A percentile compares a stretch with the other conserved stretches of the same genome.
Conservation (phyloP, 2,797 vertebrate species). For the Mormyrops boulengeri region DNA sequence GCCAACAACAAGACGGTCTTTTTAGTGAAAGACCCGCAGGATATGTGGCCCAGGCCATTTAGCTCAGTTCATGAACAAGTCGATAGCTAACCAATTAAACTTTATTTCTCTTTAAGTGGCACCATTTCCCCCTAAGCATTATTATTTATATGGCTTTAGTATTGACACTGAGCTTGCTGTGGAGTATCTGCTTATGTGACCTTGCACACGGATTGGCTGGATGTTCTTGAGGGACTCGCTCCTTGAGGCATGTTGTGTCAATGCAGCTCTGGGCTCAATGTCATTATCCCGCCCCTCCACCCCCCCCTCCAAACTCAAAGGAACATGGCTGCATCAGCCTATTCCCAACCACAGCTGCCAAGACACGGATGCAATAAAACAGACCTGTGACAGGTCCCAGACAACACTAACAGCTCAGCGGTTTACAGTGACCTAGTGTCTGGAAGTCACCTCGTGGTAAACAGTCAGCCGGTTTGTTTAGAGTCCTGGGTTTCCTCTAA, state of each 20-base stretch:
- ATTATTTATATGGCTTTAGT: not conserved
- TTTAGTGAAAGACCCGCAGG: not conserved
- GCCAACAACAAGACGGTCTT: not conserved
- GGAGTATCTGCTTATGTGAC: not conserved
- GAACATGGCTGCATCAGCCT: not conserved
- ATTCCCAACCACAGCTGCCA: slow-evolving; percentile 1
- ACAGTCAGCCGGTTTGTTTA: not conserved
- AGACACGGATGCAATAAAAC: not conserved
- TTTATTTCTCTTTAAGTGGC: not conserved
- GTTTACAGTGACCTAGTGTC: not conserved
- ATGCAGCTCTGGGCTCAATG: not conserved
- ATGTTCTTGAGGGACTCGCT: not conserved
- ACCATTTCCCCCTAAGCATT: not conserved
- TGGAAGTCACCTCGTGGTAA: not conserved
- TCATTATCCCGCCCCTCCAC: not conserved
- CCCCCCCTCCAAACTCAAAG: not conserved
- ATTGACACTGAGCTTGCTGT: not conserved
- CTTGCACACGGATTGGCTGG: not conserved
- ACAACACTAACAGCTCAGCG: not conserved
- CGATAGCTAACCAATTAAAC: not conserved
- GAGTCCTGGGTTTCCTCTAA: not conserved
- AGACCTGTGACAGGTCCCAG: not conserved
- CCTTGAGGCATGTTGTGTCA: not conserved
- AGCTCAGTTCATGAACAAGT: not conserved
- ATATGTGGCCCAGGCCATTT: not conserved